A percentile compares a stretch with the other conserved stretches of the same genome.
These are phyloP conservation scores for Tenualosa ilisha DNA, from an alignment of 2,797 vertebrate species.

Conservation along the genomic window DNA sequence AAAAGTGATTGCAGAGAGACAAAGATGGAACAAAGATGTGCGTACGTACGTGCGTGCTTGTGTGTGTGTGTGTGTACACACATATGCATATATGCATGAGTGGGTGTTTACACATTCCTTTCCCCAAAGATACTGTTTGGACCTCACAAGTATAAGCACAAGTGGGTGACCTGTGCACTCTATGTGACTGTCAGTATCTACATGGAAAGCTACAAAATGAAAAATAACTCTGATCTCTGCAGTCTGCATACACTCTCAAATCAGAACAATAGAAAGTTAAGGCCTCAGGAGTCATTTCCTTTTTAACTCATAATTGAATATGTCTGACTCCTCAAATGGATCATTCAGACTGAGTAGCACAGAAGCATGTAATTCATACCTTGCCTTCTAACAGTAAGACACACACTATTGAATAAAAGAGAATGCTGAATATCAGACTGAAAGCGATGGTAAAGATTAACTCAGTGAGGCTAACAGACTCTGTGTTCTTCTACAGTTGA, in stretches of 20 bases:
- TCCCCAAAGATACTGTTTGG: not conserved
- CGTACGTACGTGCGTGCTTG: not conserved
- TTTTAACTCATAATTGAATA: too few relatives aligned
- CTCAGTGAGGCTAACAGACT: not conserved
- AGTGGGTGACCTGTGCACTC: too few relatives aligned
- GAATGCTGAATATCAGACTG: not conserved
- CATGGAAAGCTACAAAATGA: not conserved
- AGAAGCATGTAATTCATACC: not conserved
- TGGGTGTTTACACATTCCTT: not conserved
- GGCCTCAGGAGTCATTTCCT: too few relatives aligned
- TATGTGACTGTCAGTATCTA: too few relatives aligned
- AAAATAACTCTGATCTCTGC: too few relatives aligned
- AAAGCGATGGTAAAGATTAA: not conserved
- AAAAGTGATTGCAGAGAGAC: conserved; percentile 9
- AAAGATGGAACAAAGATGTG: conserved; percentile 16
- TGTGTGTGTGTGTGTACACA: not conserved
- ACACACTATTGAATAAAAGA: not conserved
- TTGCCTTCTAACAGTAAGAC: not conserved
- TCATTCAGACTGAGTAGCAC: not conserved
- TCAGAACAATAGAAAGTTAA: too few relatives aligned
- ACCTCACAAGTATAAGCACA: too few relatives aligned
- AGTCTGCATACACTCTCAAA: too few relatives aligned
- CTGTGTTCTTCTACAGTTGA: not conserved
- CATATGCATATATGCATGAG: not conserved
- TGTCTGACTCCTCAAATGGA: not conserved